These are phyloP conservation scores for Spicauda simplicius DNA, from an alignment of 2,888 invertebrate genomes.

Conservation along the genomic window DNA sequence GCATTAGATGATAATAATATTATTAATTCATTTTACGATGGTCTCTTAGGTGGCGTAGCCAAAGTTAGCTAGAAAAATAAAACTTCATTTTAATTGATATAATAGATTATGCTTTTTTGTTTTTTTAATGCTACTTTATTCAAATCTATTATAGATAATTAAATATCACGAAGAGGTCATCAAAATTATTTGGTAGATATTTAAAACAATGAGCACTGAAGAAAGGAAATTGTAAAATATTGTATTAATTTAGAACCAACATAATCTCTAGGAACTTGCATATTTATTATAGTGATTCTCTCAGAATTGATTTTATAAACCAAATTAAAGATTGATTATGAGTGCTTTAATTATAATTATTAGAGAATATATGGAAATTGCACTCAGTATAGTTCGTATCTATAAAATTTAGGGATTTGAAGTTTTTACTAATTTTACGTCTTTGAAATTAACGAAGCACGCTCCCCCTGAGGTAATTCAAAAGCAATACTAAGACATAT, in stretches of 20 bases:
- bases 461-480: conserved; percentile 81
- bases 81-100: conserved; percentile 52
- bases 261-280: conserved; percentile 76
- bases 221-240: conserved; percentile 62
- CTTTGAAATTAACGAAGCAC: conserved; percentile 75
- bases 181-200: conserved; percentile 28
- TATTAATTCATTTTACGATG: conserved; percentile 60
- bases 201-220: conserved; percentile 24
- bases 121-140: conserved; percentile 35
- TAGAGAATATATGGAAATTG: conserved; percentile 69
- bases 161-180: conserved; percentile 25
- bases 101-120: conserved; percentile 46
- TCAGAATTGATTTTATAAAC: conserved; percentile 73
- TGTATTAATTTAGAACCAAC: conserved; percentile 70
- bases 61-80: conserved; percentile 79
- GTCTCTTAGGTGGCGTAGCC: conserved; percentile 79
- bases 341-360: conserved; percentile 79
- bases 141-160: conserved; percentile 34
- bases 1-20: conserved; percentile 65
- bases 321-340: conserved; percentile 74
- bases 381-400: conserved; percentile 77
- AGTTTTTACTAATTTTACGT: conserved; percentile 77
- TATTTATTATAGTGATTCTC: conserved; percentile 69
- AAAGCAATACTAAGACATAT: conserved; percentile 85
- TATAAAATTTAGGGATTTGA: conserved; percentile 76